Evolutionary conservation across 37 sponge, comb jelly and placozoan genomes (phyloP).

Genomic region (Mnemiopsis leidyi): DNA sequence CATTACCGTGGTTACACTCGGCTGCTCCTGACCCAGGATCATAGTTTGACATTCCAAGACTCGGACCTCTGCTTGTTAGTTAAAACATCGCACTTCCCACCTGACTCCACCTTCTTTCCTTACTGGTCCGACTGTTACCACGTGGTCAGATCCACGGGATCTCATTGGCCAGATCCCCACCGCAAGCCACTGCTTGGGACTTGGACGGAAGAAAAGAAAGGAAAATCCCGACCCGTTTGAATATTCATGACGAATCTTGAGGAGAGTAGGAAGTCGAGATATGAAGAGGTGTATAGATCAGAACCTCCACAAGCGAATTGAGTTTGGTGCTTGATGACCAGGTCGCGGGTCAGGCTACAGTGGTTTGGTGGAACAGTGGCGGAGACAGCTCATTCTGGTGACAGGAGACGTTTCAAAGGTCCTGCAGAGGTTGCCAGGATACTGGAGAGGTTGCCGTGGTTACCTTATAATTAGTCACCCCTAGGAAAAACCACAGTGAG

Average conservation of each 20-base stretch:
- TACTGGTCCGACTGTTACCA: neutral
- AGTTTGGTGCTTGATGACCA: neutral
- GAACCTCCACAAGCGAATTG: neutral
- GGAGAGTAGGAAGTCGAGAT: neutral
- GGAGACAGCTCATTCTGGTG: neutral
- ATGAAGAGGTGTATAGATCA: neutral
- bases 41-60: neutral
- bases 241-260: neutral
- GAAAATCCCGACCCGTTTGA: neutral
- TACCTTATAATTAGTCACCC: neutral
- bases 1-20: neutral
- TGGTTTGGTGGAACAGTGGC: neutral
- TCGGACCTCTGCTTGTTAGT: neutral
- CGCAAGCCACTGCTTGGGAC: neutral
- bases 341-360: neutral
- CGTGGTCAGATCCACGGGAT: neutral
- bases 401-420: neutral
- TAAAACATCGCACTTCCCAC: neutral
- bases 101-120: neutral
- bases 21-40: neutral
- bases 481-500: neutral
- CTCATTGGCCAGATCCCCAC: neutral
- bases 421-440: neutral
- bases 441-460: neutral
- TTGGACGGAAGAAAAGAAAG: neutral